Base-by-base conservation (phyloP, 1,140 invertebrate genomes). In the Plectus sambesii region DNA sequence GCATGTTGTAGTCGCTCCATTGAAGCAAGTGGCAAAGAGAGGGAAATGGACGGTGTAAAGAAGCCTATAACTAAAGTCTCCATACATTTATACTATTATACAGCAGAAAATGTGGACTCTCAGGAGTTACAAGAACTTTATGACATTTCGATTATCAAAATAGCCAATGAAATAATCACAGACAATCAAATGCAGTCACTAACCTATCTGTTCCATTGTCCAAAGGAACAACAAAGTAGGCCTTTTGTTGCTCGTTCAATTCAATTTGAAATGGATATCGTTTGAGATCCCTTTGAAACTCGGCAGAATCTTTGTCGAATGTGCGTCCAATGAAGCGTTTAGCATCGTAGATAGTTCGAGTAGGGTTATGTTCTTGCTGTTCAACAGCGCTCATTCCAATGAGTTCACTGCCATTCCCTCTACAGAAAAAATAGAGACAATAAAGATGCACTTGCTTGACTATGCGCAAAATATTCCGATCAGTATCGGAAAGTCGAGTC, bases 321-420 rank as follows among this genome's bases (percentile, higher is more conserved):
- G 41, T 58, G 51, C 73, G 72, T 1, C 74, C 74, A 44, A 76
- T 76, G 50, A 76, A 76, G 40, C 74, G 53, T 59, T 76, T 76
- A 6, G 73, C 72, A 67, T 76, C 74, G 52, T 76, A 76, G 17
- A 76, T 60, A 0, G 74, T 76, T 42, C 73, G 73, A 9, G 53
- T 49, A 1, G 73, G 72, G 56, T 76, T 74, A 41, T 72, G 66
- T 42, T 76, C 73, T 25, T 66, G 62, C 43, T 76, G 74, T 8
- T 69, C 69, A 1, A 73, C 67, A 20, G 75, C 74, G 36, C 69
- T 58, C 48, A 72, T 71, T 20, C 74, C 74, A 23, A 76, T 70
- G 5, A 75, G 20, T 19, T 75, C 47, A 6, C 59, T 55, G 12
- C 65, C 65, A 27, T 68, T 68, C 20, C 43, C 29, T 50, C 67